phyloP scores from a whole-genome alignment of 2,797 vertebrate genomes.

The Alcedo atthis region DNA sequence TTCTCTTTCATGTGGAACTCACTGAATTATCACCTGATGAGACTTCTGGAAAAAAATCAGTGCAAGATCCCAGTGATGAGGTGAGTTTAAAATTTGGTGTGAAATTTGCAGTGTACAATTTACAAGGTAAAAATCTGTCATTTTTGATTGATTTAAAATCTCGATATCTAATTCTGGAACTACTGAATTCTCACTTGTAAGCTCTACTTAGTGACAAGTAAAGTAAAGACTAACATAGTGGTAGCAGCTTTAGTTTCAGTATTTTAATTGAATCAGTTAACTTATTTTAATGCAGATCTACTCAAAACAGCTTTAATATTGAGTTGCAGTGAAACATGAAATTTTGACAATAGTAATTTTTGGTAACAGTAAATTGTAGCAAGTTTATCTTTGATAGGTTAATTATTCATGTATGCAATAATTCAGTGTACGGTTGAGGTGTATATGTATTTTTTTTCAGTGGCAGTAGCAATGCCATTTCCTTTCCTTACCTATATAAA shows the following conservation, averaged over 20 bases:
- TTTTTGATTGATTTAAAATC: background rate
- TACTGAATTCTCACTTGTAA: background rate
- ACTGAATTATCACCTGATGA: constrained; percentile 83
- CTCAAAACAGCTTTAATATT: background rate
- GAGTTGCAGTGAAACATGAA: background rate
- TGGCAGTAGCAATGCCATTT: background rate
- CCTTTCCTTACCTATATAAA: background rate
- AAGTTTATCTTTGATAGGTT: background rate
- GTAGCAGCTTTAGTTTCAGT: background rate
- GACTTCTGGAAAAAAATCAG: constrained; percentile 74
- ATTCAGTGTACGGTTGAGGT: background rate
- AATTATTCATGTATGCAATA: background rate
- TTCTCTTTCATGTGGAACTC: constrained; percentile 92
- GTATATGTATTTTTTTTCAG: background rate
- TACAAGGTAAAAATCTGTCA: background rate
- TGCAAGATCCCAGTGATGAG: constrained; percentile 76
- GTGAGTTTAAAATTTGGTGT: constrained; percentile 61
- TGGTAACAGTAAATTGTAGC: background rate
- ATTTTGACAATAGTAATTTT: background rate
- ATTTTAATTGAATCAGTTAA: background rate
- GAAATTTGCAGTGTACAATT: background rate
- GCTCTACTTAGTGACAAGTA: too few species aligned
- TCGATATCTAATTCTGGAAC: background rate
- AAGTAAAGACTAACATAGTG: background rate
- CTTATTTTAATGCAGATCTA: background rate